Base-by-base conservation (phyloP, 1,140 invertebrate genomes). In the Hyphantria cunea region DNA sequence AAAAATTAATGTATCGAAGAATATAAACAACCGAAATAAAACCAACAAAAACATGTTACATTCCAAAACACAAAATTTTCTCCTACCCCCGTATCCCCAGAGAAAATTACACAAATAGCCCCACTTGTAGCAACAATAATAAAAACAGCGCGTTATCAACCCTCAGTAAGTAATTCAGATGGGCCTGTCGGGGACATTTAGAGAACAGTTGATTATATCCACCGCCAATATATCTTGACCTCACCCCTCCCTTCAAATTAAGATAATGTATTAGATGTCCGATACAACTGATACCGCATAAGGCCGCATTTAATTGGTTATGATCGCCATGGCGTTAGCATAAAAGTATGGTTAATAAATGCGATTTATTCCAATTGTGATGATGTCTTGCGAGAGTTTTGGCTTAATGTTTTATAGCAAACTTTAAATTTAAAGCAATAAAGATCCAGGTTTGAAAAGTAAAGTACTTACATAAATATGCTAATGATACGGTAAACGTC, bases 121-220 rank as follows among this genome's bases (percentile, higher is more conserved):
- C 71, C 76, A 80, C 62, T 76, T 64, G 69, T 74, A 68, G 60
- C 65, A 56, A 80, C 79, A 76, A 76, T 76, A 86, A 84, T 84
- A 86, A 87, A 84, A 82, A 86, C 79, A 80, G 69, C 76, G 77
- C 73, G 68, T 81, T 82, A 86, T 86, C 83, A 80, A 67, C 80
- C 82, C 82, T 67, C 70, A 59, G 66, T 84, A 78, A 86, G 82
- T 85, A 85, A 89, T 86, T 86, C 77, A 68, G 79, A 84, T 80
- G 80, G 72, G 68, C 75, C 80, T 64, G 59, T 58, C 44, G 74
- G 72, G 78, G 75, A 63, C 76, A 71, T 76, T 74, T 73, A 76
- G 68, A 63, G 72, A 74, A 75, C 70, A 65, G 66, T 81, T 85
- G 78, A 85, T 84, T 80, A 84, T 77, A 76, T 80, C 75, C 25